These are phyloP conservation scores for Hypothenemus hampei DNA, from an alignment of 1,140 invertebrate genomes.

Conservation along the genomic window DNA sequence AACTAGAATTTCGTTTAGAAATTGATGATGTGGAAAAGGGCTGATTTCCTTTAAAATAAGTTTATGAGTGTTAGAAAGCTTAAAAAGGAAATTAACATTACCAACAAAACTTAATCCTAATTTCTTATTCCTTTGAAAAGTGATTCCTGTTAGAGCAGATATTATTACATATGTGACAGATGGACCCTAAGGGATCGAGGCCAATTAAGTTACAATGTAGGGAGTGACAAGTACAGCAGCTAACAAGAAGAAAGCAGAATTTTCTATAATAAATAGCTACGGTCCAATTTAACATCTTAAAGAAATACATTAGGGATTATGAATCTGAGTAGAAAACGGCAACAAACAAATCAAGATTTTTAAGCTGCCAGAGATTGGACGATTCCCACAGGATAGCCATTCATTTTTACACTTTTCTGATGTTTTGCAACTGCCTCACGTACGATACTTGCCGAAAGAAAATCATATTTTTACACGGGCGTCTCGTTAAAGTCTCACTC, in stretches of 20 bases:
- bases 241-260: background rate
- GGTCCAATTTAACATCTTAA: background rate
- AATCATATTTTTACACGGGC: background rate
- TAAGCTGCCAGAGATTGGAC: background rate
- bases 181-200: background rate
- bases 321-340: background rate
- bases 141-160: background rate
- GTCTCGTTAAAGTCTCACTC: background rate
- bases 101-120: background rate
- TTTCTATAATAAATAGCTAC: background rate
- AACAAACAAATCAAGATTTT: background rate
- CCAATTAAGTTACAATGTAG: constrained; percentile 2
- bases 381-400: background rate
- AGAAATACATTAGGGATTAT: no score
- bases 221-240: background rate
- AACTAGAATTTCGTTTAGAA: no score
- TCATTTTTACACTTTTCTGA: background rate
- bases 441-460: background rate
- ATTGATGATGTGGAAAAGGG: background rate
- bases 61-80: no score
- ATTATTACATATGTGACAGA: constrained; percentile 11
- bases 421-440: background rate
- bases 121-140: background rate
- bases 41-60: background rate
- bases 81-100: no score